Evolutionary conservation across 2,797 vertebrate genomes (phyloP), one percentile per base, ranked within the genome.

Genomic region (Sebastolobus altivelis): DNA sequence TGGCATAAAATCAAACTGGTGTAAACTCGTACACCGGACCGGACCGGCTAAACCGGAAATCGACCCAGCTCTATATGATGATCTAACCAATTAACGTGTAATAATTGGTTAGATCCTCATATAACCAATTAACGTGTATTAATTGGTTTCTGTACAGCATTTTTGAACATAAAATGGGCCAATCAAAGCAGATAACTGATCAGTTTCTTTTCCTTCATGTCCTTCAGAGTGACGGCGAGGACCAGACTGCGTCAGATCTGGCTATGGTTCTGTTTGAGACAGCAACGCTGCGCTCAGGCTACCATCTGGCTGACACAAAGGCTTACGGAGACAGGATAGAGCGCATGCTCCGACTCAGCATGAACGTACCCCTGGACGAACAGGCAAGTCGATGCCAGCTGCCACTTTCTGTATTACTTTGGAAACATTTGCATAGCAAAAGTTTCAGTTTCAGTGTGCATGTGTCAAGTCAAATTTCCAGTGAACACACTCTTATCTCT

Each of bases 191-290:
- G 12, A 20, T 5, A n/a, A 33, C 29, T 67, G 6, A 75, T n/a
- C 12, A 8, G 5, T 33, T 37, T 72, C 0, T 69, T 25, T 71
- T 25, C 3, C 2, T 58, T 59, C 1, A 1, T 62, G 9, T 78
- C 35, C 8, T 52, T 18, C 81, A 99, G 99, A 92, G 93, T 72
- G 96, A 97, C 1, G 93, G 96, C 52, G 98, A 98, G 25, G 98
- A 99, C 88, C 95, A 98, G 95, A 99, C 97, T 0, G 97, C 98
- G 18, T 85, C 96, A 6, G 98, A 99, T 89, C 96, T 99, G 87
- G 98, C 98, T 2, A 93, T 98, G 66, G 97, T 99, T 38, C 92
- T 99, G 83, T 97, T 98, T 82, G 99, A 99, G 94, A 99, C 99
- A 0, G 98, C 99, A 33, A 99, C 98, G 0, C 90, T 99, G 87